Conservation (phyloP, 2,888 invertebrate genomes). For the Tortrix viridana region DNA sequence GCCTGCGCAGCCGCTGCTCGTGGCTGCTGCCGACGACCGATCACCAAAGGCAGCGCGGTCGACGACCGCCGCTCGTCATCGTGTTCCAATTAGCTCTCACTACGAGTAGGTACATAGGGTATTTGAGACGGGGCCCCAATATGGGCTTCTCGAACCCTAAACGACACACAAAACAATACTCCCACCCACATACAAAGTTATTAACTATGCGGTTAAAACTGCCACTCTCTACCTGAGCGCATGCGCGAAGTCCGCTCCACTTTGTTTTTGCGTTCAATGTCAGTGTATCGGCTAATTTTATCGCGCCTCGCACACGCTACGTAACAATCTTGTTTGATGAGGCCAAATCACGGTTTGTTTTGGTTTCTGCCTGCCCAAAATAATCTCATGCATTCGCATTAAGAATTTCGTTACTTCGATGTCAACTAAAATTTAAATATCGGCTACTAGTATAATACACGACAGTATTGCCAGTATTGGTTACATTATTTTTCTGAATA, state of each 20-base stretch:
- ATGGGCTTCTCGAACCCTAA: slow-evolving; percentile 53
- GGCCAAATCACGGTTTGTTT: slow-evolving; percentile 78
- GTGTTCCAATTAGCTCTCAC: slow-evolving; percentile 62
- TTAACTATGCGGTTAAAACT: slow-evolving; percentile 63
- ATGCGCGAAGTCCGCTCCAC: slow-evolving; percentile 73
- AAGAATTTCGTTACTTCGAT: neutral
- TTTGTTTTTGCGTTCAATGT: slow-evolving; percentile 84
- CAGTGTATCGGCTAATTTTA: slow-evolving; percentile 83
- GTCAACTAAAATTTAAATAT: neutral
- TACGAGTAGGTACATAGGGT: slow-evolving; percentile 48
- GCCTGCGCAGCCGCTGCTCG: slow-evolving; percentile 43
- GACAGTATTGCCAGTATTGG: too few species aligned
- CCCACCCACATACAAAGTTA: slow-evolving; percentile 51
- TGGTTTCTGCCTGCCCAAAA: slow-evolving; percentile 68
- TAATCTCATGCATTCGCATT: slow-evolving; percentile 48
- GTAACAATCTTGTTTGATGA: slow-evolving; percentile 76
- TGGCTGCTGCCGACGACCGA: slow-evolving; percentile 60
- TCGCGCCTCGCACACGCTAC: slow-evolving; percentile 73
- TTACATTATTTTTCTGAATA: too few species aligned
- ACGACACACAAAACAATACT: slow-evolving; percentile 47
- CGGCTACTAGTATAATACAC: neutral
- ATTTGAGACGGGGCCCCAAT: slow-evolving; percentile 54
- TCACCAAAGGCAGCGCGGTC: slow-evolving; percentile 68
- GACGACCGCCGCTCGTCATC: slow-evolving; percentile 65
- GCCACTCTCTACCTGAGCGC: slow-evolving; percentile 67